phyloP scores from a whole-genome alignment of 2,888 invertebrate genomes.

The Dinocampus coccinellae region DNA sequence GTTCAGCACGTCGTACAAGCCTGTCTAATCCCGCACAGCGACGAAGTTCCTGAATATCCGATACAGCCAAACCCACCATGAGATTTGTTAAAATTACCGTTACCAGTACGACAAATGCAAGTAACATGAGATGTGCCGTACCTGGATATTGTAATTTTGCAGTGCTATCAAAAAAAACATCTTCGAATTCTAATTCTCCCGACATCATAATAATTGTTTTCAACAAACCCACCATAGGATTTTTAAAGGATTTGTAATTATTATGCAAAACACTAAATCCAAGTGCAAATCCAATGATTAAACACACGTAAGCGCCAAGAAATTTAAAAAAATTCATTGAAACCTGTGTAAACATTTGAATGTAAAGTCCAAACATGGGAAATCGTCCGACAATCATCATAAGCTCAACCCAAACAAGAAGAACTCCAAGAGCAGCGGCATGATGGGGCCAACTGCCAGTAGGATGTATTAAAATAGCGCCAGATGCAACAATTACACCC shows the following conservation, averaged over 20 bases:
- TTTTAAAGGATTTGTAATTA: constrained; percentile 79
- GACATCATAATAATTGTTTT: constrained; percentile 92
- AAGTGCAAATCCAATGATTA: constrained; percentile 84
- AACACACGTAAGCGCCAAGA: constrained; percentile 83
- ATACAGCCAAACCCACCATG: constrained; percentile 87
- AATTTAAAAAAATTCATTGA: constrained; percentile 87
- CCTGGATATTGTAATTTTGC: constrained; percentile 75
- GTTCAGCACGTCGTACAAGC: constrained; percentile 83
- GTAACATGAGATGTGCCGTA: constrained; percentile 82
- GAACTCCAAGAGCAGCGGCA: constrained; percentile 82
- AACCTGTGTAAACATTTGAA: constrained; percentile 88
- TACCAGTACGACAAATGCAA: constrained; percentile 83
- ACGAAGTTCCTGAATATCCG: constrained; percentile 86
- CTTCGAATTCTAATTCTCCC: constrained; percentile 87
- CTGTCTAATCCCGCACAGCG: constrained; percentile 85
- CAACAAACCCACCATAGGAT: constrained; percentile 76
- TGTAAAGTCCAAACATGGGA: constrained; percentile 87
- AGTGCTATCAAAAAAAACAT: constrained; percentile 77
- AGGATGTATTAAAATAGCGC: constrained; percentile 50
- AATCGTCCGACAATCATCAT: constrained; percentile 90
- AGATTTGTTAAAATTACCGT: constrained; percentile 87
- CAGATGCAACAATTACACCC: constrained; percentile 75
- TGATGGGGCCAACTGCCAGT: constrained; percentile 81
- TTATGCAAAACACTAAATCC: constrained; percentile 87
- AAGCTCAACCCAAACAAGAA: constrained; percentile 85